phyloP scores from a whole-genome alignment of 1,140 invertebrate species.

The Zaprionus capensis region DNA sequence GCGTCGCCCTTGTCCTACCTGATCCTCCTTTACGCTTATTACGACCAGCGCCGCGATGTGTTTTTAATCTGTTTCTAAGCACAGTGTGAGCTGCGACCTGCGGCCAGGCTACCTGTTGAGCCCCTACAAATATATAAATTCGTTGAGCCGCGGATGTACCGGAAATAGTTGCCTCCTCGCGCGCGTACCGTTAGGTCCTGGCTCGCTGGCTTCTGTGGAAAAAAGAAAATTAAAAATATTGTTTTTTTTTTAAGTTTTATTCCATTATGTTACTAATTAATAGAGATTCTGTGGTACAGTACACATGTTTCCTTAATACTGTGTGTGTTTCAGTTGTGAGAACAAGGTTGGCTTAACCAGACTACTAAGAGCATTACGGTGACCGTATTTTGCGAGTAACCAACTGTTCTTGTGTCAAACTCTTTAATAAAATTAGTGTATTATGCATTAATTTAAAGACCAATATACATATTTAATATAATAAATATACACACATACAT shows the following conservation, averaged over 20 bases:
- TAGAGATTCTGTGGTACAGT: no score
- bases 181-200: slow-evolving; percentile 23
- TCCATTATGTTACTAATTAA: no score
- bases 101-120: not conserved
- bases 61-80: slow-evolving; percentile 66
- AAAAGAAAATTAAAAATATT: not conserved
- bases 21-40: slow-evolving; percentile 31
- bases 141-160: not conserved
- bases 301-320: no score
- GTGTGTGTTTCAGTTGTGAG: no score
- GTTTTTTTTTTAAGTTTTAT: not conserved
- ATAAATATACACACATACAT: no score
- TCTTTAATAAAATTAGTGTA: no score
- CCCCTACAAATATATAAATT: slow-evolving; percentile 41
- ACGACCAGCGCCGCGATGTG: slow-evolving; percentile 41
- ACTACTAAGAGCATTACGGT: no score
- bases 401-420: no score
- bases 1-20: slow-evolving; percentile 41
- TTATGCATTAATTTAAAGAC: no score
- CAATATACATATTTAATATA: no score
- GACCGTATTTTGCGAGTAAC: no score
- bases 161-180: slow-evolving; percentile 52
- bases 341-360: no score
- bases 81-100: not conserved
- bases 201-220: not conserved